Evolutionary conservation across 1,140 invertebrate species (phyloP).

Genomic region (Radopholus similis): DNA sequence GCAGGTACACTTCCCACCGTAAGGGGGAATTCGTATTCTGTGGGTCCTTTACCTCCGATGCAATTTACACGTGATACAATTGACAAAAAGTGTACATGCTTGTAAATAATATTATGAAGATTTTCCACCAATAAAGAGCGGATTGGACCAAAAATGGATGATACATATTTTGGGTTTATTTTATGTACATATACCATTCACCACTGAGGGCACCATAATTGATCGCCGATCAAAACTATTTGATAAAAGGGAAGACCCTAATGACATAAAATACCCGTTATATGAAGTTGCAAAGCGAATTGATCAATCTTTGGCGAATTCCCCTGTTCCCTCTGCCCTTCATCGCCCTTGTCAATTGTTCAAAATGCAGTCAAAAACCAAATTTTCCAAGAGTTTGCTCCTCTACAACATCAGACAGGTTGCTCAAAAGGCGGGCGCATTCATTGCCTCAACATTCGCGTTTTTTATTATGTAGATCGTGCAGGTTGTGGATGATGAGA

Average conservation of each 20-base stretch:
- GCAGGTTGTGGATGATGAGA: slow-evolving; percentile 48
- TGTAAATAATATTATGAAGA: too few species aligned
- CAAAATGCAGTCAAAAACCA: not conserved
- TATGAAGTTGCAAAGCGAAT: not conserved
- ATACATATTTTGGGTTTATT: not conserved
- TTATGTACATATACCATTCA: too few species aligned
- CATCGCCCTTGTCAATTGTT: not conserved
- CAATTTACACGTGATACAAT: too few species aligned
- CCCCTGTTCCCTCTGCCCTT: not conserved
- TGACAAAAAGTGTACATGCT: too few species aligned
- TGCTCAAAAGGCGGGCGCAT: not conserved
- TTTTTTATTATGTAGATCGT: slow-evolving; percentile 38
- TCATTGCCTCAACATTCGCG: not conserved
- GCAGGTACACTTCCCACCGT: slow-evolving; percentile 9
- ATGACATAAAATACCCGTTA: too few species aligned
- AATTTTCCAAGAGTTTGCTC: not conserved
- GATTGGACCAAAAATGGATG: not conserved
- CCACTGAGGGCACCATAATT: too few species aligned
- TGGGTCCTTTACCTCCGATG: slow-evolving; percentile 15
- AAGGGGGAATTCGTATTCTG: slow-evolving; percentile 11
- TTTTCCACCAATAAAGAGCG: not conserved
- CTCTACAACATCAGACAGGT: not conserved
- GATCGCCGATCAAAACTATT: too few species aligned
- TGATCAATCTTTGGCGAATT: too few species aligned
- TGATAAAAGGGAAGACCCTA: too few species aligned